Base-by-base conservation (phyloP, 2,888 invertebrate genomes). In the Lasioglossum vierecki region DNA sequence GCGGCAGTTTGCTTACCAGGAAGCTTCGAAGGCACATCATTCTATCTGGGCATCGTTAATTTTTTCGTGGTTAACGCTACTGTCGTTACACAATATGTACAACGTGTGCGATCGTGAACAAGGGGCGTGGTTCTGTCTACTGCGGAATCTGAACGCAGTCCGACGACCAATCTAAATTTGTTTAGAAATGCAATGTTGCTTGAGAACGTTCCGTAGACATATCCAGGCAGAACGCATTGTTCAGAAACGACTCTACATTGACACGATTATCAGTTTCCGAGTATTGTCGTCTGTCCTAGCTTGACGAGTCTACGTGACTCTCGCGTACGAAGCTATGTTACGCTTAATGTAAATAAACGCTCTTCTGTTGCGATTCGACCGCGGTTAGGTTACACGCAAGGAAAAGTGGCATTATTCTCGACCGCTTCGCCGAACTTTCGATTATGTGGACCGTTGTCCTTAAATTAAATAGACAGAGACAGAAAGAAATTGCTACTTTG, bases 11-110 rank as follows among this genome's bases (percentile, higher is more conserved):
- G 49, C 49, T 53, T 26, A 60, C 60, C 26, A 9, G 60, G 3
- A 1, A n/a, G n/a, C 60, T 26, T 60, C 26, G 5, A 30, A 63
- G 26, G 53, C 11, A 57, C n/a, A 41, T 18, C 57, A 73, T 80
- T 80, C 80, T 53, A 73, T 77, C 77, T 57, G 84, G 74, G 77
- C 63, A 46, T 80, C 26, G 70, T 83, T 70, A 70, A 18, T 22
- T 22, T 81, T 53, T 66, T 74, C 35, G 76, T 77, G 30, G 71
- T 74, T 57, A 75, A 84, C 80, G 41, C 26, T 77, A 77, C 63
- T 30, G 15, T 77, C n/a, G 60, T 85, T 84, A 80, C 35, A 74
- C 49, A 73, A 77, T 85, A 84, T 85, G 39, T 78, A 77, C 73
- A 76, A 74, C 60, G 60, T 80, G 68, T 63, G 76, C 66, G 73